Conservation (phyloP, 92 coral and sea anemone genomes). For the Phenganax marumi region DNA sequence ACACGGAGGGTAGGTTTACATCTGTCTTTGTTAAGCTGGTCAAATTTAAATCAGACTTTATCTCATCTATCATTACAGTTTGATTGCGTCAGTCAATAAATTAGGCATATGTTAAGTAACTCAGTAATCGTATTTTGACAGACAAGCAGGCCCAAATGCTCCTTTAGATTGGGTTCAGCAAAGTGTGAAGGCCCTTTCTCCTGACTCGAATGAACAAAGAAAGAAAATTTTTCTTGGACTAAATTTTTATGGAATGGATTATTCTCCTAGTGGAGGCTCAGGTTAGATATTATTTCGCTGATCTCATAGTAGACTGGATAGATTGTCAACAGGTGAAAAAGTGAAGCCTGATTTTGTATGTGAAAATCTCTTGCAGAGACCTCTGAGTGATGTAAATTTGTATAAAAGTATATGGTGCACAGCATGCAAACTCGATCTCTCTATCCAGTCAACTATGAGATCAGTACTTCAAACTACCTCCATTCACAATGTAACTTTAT, state of each 20-base stretch:
- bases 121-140: slow-evolving; percentile 8
- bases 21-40: too few species aligned
- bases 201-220: slow-evolving; percentile 73
- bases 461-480: neutral
- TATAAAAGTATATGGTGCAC: too few species aligned
- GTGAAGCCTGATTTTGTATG: too few species aligned
- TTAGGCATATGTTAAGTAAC: neutral
- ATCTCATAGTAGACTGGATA: too few species aligned
- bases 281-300: slow-evolving; percentile 53
- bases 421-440: too few species aligned
- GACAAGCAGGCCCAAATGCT: slow-evolving; percentile 90
- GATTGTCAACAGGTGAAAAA: too few species aligned
- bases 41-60: too few species aligned
- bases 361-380: too few species aligned
- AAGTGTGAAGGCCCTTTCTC: slow-evolving; percentile 73
- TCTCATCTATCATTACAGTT: too few species aligned
- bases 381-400: too few species aligned
- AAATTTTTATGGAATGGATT: slow-evolving; percentile 93
- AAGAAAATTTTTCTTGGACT: slow-evolving; percentile 86
- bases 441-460: too few species aligned
- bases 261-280: slow-evolving; percentile 70
- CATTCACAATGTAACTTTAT: neutral
- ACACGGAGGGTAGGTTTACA: slow-evolving; percentile 58
- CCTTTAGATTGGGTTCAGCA: slow-evolving; percentile 82
- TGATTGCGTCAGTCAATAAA: too few species aligned